These are phyloP conservation scores for Drosophila nikananu DNA, from an alignment of 1,140 invertebrate genomes.

Conservation along the genomic window DNA sequence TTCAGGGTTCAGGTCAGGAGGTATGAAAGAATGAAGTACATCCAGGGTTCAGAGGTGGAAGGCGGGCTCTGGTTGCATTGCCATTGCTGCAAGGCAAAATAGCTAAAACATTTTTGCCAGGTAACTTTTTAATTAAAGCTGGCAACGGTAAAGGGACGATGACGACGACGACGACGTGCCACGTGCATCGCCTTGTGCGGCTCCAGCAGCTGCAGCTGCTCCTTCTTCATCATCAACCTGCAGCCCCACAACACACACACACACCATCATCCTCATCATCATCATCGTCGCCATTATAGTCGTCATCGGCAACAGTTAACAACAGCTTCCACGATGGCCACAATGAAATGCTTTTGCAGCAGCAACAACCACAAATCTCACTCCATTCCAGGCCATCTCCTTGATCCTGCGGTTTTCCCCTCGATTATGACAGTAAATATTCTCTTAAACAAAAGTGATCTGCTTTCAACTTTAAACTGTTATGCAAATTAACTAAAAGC, in stretches of 20 bases:
- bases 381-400: background rate
- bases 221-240: slow-evolving; percentile 2
- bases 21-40: background rate
- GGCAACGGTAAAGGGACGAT: slow-evolving; percentile 23
- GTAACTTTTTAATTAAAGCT: slow-evolving; percentile 81
- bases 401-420: slow-evolving; percentile 22
- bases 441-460: background rate
- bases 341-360: slow-evolving; percentile 42
- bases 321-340: slow-evolving; percentile 41
- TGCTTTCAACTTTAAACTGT: background rate
- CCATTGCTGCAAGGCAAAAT: slow-evolving; percentile 64
- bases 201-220: slow-evolving; percentile 18
- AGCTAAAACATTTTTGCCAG: slow-evolving; percentile 74
- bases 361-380: slow-evolving; percentile 29
- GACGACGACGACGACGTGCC: slow-evolving; percentile 4
- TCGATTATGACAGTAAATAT: slow-evolving; percentile 32
- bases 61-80: slow-evolving; percentile 25
- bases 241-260: background rate
- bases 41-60: slow-evolving; percentile 6
- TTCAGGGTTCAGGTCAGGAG: slow-evolving; percentile 10
- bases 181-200: slow-evolving; percentile 21
- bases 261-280: slow-evolving; percentile 5
- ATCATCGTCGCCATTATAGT: slow-evolving; percentile 16
- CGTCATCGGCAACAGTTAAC: slow-evolving; percentile 33
- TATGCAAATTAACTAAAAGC: background rate